Conservation (phyloP, 2,797 vertebrate genomes). For the Pogoniulus pusillus region DNA sequence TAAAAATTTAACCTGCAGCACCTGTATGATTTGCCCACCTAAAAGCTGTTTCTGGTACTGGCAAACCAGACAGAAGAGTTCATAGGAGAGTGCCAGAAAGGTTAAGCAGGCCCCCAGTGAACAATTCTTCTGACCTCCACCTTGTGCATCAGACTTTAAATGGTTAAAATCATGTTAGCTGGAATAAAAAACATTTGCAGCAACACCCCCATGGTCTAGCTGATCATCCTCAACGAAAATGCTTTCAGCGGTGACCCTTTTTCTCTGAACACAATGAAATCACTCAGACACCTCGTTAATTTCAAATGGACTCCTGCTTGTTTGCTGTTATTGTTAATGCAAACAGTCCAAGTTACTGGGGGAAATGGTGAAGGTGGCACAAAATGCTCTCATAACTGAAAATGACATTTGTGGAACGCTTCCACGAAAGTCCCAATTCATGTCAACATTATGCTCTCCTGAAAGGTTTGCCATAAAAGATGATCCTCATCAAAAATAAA, state of each 20-base stretch:
- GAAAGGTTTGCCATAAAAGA: constrained; percentile 18
- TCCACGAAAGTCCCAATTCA: constrained; percentile 15
- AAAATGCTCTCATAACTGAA: constrained; percentile 49
- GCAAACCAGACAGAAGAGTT: not conserved
- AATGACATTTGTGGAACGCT: constrained; percentile 27
- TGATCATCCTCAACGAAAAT: constrained; percentile 47
- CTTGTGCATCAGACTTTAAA: not conserved
- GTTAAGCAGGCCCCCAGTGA: not conserved
- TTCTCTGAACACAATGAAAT: constrained; percentile 49
- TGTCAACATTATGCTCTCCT: not conserved
- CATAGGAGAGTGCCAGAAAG: not conserved
- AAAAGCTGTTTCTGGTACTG: not conserved
- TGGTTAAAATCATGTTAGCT: not conserved
- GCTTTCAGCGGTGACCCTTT: constrained; percentile 50
- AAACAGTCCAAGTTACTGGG: constrained; percentile 41
- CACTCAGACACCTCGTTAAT: constrained; percentile 57
- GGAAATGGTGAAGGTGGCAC: constrained; percentile 8
- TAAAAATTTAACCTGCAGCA: not conserved
- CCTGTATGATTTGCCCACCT: not conserved
- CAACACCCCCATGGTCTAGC: not conserved
- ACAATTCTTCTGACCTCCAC: not conserved
- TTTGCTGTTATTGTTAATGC: constrained; percentile 40
- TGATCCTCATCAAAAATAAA: not conserved
- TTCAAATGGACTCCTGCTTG: constrained; percentile 41
- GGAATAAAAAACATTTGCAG: constrained; percentile 13